These are phyloP conservation scores for Eustalomyia histrio DNA, from an alignment of 2,888 invertebrate genomes.

Conservation along the genomic window DNA sequence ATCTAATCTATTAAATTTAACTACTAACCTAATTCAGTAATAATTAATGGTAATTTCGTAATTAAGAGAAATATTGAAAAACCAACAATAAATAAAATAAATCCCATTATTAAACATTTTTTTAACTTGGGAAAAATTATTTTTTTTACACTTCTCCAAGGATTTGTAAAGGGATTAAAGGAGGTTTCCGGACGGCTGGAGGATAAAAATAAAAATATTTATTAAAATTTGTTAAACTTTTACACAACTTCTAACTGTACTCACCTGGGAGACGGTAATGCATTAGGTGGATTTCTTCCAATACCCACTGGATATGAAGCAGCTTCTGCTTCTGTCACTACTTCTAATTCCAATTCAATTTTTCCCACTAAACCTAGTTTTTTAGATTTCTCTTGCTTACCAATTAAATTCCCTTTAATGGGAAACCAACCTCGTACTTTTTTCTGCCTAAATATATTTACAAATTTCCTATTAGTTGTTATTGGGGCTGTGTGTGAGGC, in stretches of 20 bases:
- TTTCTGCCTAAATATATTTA: slow-evolving; percentile 84
- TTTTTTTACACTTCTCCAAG: slow-evolving; percentile 80
- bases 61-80: slow-evolving; percentile 34
- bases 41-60: slow-evolving; percentile 14
- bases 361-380: slow-evolving; percentile 80
- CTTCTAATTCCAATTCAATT: slow-evolving; percentile 84
- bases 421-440: slow-evolving; percentile 87
- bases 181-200: slow-evolving; percentile 83
- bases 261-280: slow-evolving; percentile 84
- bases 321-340: slow-evolving; percentile 83
- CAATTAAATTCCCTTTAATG: slow-evolving; percentile 62
- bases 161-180: slow-evolving; percentile 82
- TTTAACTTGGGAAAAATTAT: slow-evolving; percentile 70
- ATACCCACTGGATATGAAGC: slow-evolving; percentile 83
- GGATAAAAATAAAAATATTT: slow-evolving; percentile 35
- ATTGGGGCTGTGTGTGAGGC: neutral
- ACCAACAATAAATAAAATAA: slow-evolving; percentile 65
- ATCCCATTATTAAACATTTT: slow-evolving; percentile 55
- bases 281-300: slow-evolving; percentile 83
- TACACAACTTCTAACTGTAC: slow-evolving; percentile 64
- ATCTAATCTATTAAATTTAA: neutral
- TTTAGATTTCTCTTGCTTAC: neutral
- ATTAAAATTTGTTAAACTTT: neutral
- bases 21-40: slow-evolving; percentile 6
- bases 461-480: slow-evolving; percentile 52